Percentiles rank a stretch among this genome's conserved stretches.
Evolutionary conservation across 2,113 vertebrate species (phyloP).

Genomic region (Gavialis gangeticus): DNA sequence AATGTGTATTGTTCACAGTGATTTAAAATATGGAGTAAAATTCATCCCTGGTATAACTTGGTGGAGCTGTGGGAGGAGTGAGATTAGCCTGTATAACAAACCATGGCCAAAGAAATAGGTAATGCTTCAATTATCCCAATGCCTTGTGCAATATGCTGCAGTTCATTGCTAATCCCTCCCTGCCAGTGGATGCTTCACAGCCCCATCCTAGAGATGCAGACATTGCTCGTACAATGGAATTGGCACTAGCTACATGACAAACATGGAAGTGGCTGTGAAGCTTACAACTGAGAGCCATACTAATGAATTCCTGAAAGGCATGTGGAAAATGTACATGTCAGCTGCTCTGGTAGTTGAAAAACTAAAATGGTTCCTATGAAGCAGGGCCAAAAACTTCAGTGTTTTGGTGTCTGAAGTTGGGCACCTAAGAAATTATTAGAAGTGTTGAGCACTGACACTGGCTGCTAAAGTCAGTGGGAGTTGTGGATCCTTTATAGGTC

Average conservation of each 20-base stretch:
- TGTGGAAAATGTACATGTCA: background rate
- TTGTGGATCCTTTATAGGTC: background rate
- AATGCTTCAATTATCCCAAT: background rate
- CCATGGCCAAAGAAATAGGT: background rate
- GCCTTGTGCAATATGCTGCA: fast-evolving
- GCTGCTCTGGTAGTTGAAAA: background rate
- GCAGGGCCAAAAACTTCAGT: background rate
- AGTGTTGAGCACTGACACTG: background rate
- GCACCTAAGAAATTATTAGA: background rate
- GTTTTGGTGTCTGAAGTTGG: background rate
- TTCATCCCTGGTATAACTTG: background rate
- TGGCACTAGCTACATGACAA: background rate
- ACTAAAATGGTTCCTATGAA: background rate
- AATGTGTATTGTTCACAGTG: fast-evolving
- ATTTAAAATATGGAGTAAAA: background rate
- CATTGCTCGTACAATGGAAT: background rate
- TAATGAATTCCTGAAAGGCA: background rate
- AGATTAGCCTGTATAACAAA: no score
- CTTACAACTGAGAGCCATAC: background rate
- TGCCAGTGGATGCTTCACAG: background rate
- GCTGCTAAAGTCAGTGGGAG: background rate
- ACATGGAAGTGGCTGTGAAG: fast-evolving
- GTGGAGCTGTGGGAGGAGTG: no score
- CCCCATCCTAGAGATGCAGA: background rate
- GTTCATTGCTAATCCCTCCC: background rate